phyloP scores from a whole-genome alignment of 2,888 invertebrate genomes.

The Scaptomyza tumidula region DNA sequence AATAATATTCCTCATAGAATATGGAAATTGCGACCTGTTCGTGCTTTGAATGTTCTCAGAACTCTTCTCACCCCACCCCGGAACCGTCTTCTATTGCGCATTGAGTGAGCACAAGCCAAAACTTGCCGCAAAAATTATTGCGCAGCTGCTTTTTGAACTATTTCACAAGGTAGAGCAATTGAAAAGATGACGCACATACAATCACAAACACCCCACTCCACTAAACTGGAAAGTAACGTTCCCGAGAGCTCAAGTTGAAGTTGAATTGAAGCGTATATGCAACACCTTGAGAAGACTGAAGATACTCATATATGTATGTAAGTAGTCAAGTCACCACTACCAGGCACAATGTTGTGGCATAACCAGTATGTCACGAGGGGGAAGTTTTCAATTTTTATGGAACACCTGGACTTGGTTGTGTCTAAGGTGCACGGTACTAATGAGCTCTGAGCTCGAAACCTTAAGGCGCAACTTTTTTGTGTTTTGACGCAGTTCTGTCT shows the following conservation, averaged over 20 bases:
- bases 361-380: slow-evolving; percentile 62
- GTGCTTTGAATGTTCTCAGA: slow-evolving; percentile 15
- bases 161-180: slow-evolving; percentile 63
- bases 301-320: slow-evolving; percentile 22
- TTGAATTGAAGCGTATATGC: slow-evolving; percentile 32
- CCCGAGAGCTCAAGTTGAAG: slow-evolving; percentile 24
- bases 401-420: slow-evolving; percentile 67
- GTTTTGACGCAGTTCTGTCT: slow-evolving; percentile 77
- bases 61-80: slow-evolving; percentile 5
- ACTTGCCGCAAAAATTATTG: slow-evolving; percentile 58
- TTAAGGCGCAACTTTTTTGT: slow-evolving; percentile 55
- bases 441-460: slow-evolving; percentile 34
- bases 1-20: slow-evolving; percentile 7
- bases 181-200: slow-evolving; percentile 42
- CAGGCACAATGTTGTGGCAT: slow-evolving; percentile 17
- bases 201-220: slow-evolving; percentile 1
- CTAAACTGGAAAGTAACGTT: slow-evolving; percentile 48
- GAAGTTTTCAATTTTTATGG: slow-evolving; percentile 74
- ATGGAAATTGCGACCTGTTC: slow-evolving; percentile 28
- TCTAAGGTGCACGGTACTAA: slow-evolving; percentile 69
- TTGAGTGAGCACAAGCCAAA: slow-evolving; percentile 68
- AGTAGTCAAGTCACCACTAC: slow-evolving; percentile 33
- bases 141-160: slow-evolving; percentile 67
- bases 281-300: slow-evolving; percentile 61
- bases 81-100: slow-evolving; percentile 50